A percentile compares a stretch with the other conserved stretches of the same genome.
Conservation (phyloP, 2,888 invertebrate species). For the Tetropium fuscum region DNA sequence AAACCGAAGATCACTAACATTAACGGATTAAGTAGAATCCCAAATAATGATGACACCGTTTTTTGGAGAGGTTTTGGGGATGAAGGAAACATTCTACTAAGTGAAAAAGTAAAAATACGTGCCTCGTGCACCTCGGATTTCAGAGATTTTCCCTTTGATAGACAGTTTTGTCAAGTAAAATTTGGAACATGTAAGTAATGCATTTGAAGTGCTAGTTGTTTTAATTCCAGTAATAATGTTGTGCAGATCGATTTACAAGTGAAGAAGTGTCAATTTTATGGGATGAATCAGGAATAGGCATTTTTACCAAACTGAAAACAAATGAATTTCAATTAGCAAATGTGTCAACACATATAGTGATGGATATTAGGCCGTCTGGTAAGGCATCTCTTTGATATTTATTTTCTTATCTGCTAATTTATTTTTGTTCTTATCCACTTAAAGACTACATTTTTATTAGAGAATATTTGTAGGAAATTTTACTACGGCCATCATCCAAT, state of each 20-base stretch:
- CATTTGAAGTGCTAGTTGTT: too few species aligned
- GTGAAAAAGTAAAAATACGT: conserved; percentile 48
- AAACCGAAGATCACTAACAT: conserved; percentile 52
- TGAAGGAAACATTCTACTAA: conserved; percentile 52
- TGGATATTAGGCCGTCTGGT: conserved; percentile 50
- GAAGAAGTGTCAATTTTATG: conserved; percentile 53
- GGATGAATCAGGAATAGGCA: conserved; percentile 43
- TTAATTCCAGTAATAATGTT: too few species aligned
- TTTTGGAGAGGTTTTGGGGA: conserved; percentile 56
- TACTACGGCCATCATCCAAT: conserved; percentile 44
- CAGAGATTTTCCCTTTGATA: conserved; percentile 53
- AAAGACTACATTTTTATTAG: too few species aligned
- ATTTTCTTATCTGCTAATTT: too few species aligned
- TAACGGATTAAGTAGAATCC: conserved; percentile 39
- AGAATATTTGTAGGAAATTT: conserved; percentile 51
- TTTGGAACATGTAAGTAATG: conserved; percentile 54
- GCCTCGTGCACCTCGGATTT: conserved; percentile 48
- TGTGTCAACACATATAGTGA: conserved; percentile 41
- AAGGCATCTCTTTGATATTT: too few species aligned
- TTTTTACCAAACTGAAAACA: conserved; percentile 31
- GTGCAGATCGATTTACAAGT: conserved; percentile 53
- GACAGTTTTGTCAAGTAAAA: conserved; percentile 52
- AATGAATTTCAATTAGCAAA: conserved; percentile 48
- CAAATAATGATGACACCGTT: conserved; percentile 47
- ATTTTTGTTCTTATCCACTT: too few species aligned